Conservation (phyloP, 2,797 vertebrate species). For the Halcyon leucocephala region DNA sequence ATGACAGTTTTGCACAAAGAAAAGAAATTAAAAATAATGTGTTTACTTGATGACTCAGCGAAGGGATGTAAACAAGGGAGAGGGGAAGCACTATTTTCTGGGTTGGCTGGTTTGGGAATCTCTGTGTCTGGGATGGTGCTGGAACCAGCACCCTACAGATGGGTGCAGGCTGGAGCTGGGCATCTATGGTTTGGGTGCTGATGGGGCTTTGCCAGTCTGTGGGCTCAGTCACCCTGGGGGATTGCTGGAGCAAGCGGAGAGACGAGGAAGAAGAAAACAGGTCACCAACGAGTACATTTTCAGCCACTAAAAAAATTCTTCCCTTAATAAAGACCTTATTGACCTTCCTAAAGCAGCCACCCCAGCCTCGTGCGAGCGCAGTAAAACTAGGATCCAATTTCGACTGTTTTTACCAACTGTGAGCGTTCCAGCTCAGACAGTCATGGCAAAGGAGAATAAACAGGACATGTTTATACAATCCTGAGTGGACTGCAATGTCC, state of each 20-base stretch:
- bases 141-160: neutral
- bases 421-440: neutral
- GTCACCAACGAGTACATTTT: neutral
- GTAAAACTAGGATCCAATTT: neutral
- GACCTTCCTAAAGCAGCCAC: neutral
- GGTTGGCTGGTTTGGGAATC: neutral
- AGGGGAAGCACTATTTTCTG: fast-evolving
- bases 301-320: neutral
- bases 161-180: neutral
- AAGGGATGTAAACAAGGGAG: neutral
- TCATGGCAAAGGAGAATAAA: neutral
- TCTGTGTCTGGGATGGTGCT: neutral
- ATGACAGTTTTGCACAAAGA: neutral
- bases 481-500: neutral
- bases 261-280: neutral
- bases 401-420: neutral
- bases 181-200: neutral
- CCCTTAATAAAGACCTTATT: neutral
- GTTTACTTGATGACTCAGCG: neutral
- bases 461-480: neutral
- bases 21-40: neutral
- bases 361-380: fast-evolving
- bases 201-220: neutral
- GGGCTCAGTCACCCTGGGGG: neutral
- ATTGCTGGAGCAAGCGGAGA: neutral